Evolutionary conservation across 2,888 invertebrate genomes (phyloP), one percentile per base, ranked within the genome.

Genomic region (Lasioglossum vierecki): DNA sequence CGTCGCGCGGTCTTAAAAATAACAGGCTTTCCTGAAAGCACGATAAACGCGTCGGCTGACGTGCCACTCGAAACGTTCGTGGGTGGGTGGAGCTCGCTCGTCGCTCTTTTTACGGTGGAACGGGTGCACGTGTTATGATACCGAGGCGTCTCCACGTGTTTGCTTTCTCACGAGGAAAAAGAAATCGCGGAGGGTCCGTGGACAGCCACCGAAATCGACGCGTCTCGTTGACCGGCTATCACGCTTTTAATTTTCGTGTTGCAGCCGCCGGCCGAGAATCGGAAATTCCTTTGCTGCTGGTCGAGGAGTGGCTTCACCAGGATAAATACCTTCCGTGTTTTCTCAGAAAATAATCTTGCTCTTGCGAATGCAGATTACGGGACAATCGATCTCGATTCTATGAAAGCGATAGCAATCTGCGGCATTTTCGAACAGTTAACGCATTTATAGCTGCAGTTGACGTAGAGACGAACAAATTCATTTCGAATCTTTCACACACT

Each of bases 11-110:
- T 79, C 86, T 91, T 90, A 90, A 91, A 91, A 91, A 91, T 91
- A 91, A 91, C 91, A 91, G 86, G 89, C 80, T 88, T 88, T 90
- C 88, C 85, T 91, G 84, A 90, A 91, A 91, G 89, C 86, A 74
- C 83, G 85, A 86, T 88, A 79, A 80, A 81, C 86, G 87, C 82
- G 85, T 88, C 80, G 84, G 80, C 79, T 76, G 88, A 68, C 68
- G 68, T 68, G 81, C 81, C 87, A 88, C 91, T 90, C 84, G 87
- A 90, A 87, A 86, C 83, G 89, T 68, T 73, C 76, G 85, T 80
- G 82, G 70, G 70, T n/a, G 41, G 70, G 79, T 82, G 81, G 82
- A 87, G 57, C 82, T 80, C 83, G 79, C 84, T 80, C 68, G 44
- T 76, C 76, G 66, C 72, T 71, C 77, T 80, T 81, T 70, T 75